Evolutionary conservation across 1,140 invertebrate species (phyloP), one percentile per base, ranked within the genome.

Genomic region (Heliconius hermathena): DNA sequence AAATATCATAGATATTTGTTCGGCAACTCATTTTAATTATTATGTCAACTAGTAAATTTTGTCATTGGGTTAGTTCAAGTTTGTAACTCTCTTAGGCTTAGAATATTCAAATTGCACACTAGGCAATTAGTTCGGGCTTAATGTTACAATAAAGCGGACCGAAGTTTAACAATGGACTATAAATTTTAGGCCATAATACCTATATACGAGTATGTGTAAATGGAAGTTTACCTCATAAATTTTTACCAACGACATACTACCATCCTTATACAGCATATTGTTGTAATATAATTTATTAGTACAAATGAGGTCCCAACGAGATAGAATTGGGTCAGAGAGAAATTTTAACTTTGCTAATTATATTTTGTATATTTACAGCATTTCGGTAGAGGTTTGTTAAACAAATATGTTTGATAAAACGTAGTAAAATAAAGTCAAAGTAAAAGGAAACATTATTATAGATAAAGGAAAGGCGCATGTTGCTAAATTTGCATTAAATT

Each of bases 221-320:
- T 81, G 79, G 76, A 83, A 81, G 81, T 82, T 81, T 76, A 71
- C 54, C 41, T 73, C 73, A 76, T 80, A 76, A 76, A 80, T 80
- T 80, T 80, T 80, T 80, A 71, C 33, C 41, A 70, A 26, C 38
- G 29, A 76, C 74, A 72, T 54, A 76, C 20, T 66, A 26, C 13
- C 60, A 71, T 66, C 57, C 60, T 76, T 76, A 46, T 71, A 29
- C 6, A 70, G 60, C 60, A 76, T 76, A 76, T 76, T 76, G 60
- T 70, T 76, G 38, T 71, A n/a, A 46, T 46, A 49, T 71, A 71
- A 76, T 70, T 46, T 71, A 76, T 70, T 76, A 76, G 60, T 29
- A 66, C 22, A 29, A 66, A 66, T 66, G 57, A 66, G 22, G 57
- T 29, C 22, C n/a, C 57, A 66, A 66, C 6, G 8, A 57, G 9